Evolutionary conservation across 2,888 invertebrate species (phyloP).

Genomic region (Amphipoea oculea): DNA sequence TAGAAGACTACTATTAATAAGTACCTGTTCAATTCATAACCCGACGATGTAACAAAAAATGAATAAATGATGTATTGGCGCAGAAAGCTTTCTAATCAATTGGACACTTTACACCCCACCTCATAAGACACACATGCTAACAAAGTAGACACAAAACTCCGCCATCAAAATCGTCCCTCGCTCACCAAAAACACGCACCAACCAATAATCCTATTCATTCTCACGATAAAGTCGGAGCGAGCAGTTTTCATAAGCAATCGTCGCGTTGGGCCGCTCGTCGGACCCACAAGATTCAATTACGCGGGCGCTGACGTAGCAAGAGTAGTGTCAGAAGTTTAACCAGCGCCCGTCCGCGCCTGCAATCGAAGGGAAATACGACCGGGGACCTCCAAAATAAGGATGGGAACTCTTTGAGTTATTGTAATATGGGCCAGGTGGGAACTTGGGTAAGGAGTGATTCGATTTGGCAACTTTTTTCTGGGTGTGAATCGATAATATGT

Average conservation of each 20-base stretch:
- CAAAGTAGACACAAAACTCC: conserved; percentile 6
- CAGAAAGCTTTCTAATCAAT: neutral
- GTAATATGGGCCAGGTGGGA: conserved; percentile 60
- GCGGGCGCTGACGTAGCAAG: conserved; percentile 75
- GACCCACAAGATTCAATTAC: conserved; percentile 85
- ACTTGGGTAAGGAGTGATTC: conserved; percentile 38
- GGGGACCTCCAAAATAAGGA: conserved; percentile 51
- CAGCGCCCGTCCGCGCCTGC: conserved; percentile 64
- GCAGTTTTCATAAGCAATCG: conserved; percentile 75
- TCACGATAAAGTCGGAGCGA: conserved; percentile 61
- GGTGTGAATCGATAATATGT: neutral
- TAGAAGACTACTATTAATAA: neutral
- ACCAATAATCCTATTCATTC: conserved; percentile 64
- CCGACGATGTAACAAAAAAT: neutral
- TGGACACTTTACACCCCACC: neutral
- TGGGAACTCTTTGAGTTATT: conserved; percentile 55
- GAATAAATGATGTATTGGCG: neutral
- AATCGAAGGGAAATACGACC: conserved; percentile 63
- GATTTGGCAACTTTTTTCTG: conserved; percentile 36
- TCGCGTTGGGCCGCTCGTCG: conserved; percentile 62
- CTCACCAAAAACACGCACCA: conserved; percentile 42
- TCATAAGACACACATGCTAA: conserved; percentile 22
- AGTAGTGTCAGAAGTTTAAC: conserved; percentile 79
- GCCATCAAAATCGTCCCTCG: conserved; percentile 16
- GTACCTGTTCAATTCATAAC: neutral